These are phyloP conservation scores for Neelides sp. DNA, from an alignment of 1,140 invertebrate genomes.

Conservation along the genomic window DNA sequence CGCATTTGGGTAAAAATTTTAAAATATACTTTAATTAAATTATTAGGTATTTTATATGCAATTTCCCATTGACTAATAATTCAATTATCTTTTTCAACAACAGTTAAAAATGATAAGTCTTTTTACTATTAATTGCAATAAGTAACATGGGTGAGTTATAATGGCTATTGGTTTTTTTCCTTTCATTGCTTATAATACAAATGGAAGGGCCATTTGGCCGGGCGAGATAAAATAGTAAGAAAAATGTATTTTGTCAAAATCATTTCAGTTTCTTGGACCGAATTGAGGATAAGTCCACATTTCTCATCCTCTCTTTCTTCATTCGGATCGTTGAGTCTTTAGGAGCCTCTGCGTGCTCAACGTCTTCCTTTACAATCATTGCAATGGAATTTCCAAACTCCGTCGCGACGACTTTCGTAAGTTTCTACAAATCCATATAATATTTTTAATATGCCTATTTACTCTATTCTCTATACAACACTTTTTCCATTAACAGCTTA, in stretches of 20 bases:
- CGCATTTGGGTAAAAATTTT: conserved; percentile 61
- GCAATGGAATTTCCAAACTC: conserved; percentile 85
- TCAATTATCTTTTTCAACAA: too few relatives aligned
- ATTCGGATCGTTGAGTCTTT: conserved; percentile 77
- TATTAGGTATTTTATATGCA: too few relatives aligned
- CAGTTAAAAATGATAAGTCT: too few relatives aligned
- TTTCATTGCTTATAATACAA: too few relatives aligned
- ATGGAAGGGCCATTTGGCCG: too few relatives aligned
- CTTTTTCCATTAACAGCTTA: too few relatives aligned
- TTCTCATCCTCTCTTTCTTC: conserved; percentile 70
- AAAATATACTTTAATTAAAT: too few relatives aligned
- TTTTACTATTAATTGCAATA: too few relatives aligned
- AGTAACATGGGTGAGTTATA: too few relatives aligned
- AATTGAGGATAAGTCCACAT: conserved; percentile 61
- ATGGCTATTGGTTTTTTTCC: too few relatives aligned
- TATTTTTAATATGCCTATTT: neutral
- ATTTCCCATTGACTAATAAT: too few relatives aligned
- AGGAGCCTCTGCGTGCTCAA: conserved; percentile 81
- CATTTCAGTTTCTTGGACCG: conserved; percentile 58
- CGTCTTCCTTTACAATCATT: conserved; percentile 81
- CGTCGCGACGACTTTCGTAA: conserved; percentile 79
- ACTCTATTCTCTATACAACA: neutral
- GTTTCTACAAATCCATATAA: conserved; percentile 33
- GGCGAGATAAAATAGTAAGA: conserved; percentile 9
- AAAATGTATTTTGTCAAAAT: conserved; percentile 23